Evolutionary conservation across 2,888 invertebrate species (phyloP).

Genomic region (Buathra laborator): DNA sequence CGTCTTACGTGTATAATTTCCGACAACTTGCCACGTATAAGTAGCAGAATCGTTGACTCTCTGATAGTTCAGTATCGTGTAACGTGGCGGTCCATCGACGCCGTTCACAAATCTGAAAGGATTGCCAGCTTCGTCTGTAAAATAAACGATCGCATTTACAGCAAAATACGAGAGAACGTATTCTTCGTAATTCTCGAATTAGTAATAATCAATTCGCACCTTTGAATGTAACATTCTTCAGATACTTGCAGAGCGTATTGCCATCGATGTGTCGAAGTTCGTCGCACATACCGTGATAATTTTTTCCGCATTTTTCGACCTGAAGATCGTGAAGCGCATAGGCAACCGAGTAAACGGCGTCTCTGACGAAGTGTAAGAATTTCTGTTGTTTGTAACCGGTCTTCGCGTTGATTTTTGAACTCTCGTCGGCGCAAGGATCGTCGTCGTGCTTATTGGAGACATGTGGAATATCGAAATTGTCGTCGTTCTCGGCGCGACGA

Average conservation of each 20-base stretch:
- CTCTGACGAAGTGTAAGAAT: conserved; percentile 86
- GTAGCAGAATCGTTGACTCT: conserved; percentile 74
- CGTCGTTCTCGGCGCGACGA: background rate
- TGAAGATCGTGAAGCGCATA: conserved; percentile 86
- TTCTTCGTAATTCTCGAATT: background rate
- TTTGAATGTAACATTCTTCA: conserved; percentile 86
- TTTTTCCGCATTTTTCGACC: conserved; percentile 81
- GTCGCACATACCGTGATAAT: conserved; percentile 82
- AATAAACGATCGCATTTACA: conserved; percentile 40
- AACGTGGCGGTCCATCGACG: conserved; percentile 86
- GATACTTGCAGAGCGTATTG: conserved; percentile 81
- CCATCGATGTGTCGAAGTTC: conserved; percentile 85
- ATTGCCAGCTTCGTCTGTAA: conserved; percentile 85
- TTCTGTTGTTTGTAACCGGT: conserved; percentile 84
- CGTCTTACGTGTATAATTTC: conserved; percentile 85
- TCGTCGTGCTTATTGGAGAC: background rate
- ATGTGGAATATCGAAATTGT: background rate
- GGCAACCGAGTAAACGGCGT: conserved; percentile 87
- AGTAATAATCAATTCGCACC: conserved; percentile 79
- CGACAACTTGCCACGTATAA: conserved; percentile 85
- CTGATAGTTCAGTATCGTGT: conserved; percentile 86
- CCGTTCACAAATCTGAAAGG: conserved; percentile 85
- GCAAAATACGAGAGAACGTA: background rate
- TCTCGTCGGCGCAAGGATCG: conserved; percentile 64
- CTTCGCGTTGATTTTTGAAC: conserved; percentile 69